Evolutionary conservation across 2,888 invertebrate species (phyloP), one percentile per base, ranked within the genome.

Genomic region (Sesia bembeciformis): DNA sequence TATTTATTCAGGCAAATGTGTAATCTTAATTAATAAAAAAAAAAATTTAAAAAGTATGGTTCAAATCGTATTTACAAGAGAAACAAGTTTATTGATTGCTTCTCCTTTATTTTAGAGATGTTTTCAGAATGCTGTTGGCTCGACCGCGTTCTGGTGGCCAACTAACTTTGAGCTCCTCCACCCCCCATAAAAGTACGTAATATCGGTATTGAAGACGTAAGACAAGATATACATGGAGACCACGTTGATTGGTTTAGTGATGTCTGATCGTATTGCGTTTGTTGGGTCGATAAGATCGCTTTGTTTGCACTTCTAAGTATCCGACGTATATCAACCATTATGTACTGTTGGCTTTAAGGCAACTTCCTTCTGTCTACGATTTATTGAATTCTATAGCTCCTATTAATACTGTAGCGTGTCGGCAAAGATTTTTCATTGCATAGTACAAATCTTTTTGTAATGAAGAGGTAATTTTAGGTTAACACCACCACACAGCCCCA

Each of bases 221-320:
- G 3, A 40, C 7, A 40, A 5, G 46, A 49, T 38, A 52, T 54
- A 54, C 52, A 40, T 38, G 52, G 55, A 51, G 59, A 46, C 62
- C 61, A 55, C 39, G 7, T 54, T 51, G 7, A 39, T 52, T 66
- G 66, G 68, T 58, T 58, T 52, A 60, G 59, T 66, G 62, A 63
- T 61, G 63, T 61, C 60, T 66, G 67, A 64, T 70, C 62, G 64
- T 59, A 68, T 64, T 69, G 66, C 67, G 57, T 66, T 57, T 56
- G 53, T 54, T 61, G 53, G 61, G 61, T 68, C 66, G 66, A 68
- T 70, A 66, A 54, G 55, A 66, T 58, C 62, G 62, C 64, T 69
- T 67, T 71, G 70, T 72, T 69, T 70, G 67, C 63, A 65, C 63
- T 68, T 57, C 56, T 62, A 60, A 62, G 55, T 62, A 63, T 54